Evolutionary conservation across 2,797 vertebrate species (phyloP).

Genomic region (Hemitrygon akajei): DNA sequence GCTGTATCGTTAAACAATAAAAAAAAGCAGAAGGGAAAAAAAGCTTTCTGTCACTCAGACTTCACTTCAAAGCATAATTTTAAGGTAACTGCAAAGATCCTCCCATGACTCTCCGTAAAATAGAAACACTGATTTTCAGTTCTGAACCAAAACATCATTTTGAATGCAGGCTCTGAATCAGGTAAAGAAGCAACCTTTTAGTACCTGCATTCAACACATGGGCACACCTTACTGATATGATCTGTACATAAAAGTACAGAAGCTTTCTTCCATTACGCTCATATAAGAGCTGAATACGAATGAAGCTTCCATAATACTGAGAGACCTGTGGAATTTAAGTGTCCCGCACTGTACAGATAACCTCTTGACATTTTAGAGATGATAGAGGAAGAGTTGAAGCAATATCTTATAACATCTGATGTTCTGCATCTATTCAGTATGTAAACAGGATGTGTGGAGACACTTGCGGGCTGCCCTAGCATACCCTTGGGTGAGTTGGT

Average conservation of each 20-base stretch:
- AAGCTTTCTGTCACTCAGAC: conserved; percentile 40
- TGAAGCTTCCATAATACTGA: background rate
- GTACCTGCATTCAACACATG: background rate
- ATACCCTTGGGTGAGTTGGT: too few relatives aligned
- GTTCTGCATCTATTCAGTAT: conserved; percentile 3
- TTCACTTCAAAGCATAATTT: conserved; percentile 47
- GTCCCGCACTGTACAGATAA: background rate
- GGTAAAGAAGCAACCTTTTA: background rate
- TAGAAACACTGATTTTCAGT: conserved; percentile 10
- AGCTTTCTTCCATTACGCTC: background rate
- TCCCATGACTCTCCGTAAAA: background rate
- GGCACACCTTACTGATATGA: background rate
- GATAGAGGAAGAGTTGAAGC: background rate
- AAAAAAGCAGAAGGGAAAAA: conserved; percentile 42
- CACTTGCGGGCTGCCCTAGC: too few relatives aligned
- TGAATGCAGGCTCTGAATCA: background rate
- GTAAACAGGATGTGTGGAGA: background rate
- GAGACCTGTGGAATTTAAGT: background rate
- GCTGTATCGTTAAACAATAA: too few relatives aligned
- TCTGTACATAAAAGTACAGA: background rate
- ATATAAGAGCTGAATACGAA: background rate
- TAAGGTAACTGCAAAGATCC: background rate
- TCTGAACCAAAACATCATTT: background rate
- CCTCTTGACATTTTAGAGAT: background rate
- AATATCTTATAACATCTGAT: background rate